These are phyloP conservation scores for Isoperla grammatica DNA, from an alignment of 2,888 invertebrate genomes.

Conservation along the genomic window DNA sequence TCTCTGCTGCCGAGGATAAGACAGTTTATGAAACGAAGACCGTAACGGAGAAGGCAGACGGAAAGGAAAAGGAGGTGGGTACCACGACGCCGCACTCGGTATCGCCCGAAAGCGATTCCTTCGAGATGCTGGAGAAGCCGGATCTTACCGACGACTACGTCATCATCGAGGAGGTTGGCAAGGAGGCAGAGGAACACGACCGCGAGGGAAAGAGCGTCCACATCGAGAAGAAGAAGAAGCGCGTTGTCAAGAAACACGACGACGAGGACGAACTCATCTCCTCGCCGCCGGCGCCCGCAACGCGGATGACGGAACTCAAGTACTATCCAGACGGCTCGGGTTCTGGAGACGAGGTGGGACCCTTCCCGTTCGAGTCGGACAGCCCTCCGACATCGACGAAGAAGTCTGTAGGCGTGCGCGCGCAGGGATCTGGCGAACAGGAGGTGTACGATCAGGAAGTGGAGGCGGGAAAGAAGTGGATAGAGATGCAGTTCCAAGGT, in stretches of 20 bases:
- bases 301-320: constrained; percentile 46
- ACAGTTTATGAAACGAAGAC: constrained; percentile 44
- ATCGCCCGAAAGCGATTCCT: constrained; percentile 50
- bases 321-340: constrained; percentile 44
- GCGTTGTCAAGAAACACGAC: constrained; percentile 59
- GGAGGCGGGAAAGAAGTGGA: constrained; percentile 77
- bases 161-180: constrained; percentile 81
- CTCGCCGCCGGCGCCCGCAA: constrained; percentile 59
- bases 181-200: constrained; percentile 78
- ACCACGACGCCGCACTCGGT: constrained; percentile 43
- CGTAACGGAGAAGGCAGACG: constrained; percentile 47
- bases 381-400: constrained; percentile 14
- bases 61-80: constrained; percentile 41
- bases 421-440: constrained; percentile 33
- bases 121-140: constrained; percentile 82
- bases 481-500: constrained; percentile 82
- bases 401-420: constrained; percentile 23
- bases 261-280: constrained; percentile 65
- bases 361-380: constrained; percentile 58
- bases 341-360: constrained; percentile 52
- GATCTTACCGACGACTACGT: constrained; percentile 84
- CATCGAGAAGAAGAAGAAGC: constrained; percentile 50
- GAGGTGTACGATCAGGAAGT: constrained; percentile 50
- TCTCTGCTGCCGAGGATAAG: constrained; percentile 57
- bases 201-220: constrained; percentile 74